phyloP scores from a whole-genome alignment of 2,113 vertebrate species.

The Python bivittatus region DNA sequence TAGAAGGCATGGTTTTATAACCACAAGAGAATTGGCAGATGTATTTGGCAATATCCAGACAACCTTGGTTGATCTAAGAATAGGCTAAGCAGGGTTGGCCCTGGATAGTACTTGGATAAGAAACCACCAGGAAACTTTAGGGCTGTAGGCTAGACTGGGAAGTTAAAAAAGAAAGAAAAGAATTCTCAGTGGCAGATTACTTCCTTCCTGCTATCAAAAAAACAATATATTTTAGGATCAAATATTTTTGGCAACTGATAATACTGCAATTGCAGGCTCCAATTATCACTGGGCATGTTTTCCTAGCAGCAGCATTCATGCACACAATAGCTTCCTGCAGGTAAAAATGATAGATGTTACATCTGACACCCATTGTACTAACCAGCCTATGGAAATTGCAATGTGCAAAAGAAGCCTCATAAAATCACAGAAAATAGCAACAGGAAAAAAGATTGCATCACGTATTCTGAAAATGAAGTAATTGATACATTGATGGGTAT shows the following conservation, averaged over 20 bases:
- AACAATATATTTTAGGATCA: neutral
- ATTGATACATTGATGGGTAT: neutral
- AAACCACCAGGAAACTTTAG: neutral
- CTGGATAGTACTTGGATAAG: neutral
- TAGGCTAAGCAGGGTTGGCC: neutral
- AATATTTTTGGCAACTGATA: neutral
- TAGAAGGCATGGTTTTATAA: neutral
- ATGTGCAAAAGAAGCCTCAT: neutral
- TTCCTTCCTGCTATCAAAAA: neutral
- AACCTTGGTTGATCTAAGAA: neutral
- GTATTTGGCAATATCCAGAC: neutral
- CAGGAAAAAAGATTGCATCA: neutral
- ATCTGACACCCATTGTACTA: neutral
- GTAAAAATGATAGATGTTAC: neutral
- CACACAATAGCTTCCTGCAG: neutral
- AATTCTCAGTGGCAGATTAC: neutral
- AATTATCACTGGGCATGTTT: neutral
- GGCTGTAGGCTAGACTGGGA: neutral
- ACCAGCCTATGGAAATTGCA: neutral
- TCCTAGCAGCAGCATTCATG: neutral
- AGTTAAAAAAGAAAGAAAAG: neutral
- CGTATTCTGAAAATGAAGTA: neutral
- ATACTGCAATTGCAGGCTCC: neutral
- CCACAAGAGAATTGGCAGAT: neutral
- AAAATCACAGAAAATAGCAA: neutral